These are phyloP conservation scores for Oxygymnocypris stewartii DNA, from an alignment of 2,113 vertebrate genomes.

Conservation along the genomic window DNA sequence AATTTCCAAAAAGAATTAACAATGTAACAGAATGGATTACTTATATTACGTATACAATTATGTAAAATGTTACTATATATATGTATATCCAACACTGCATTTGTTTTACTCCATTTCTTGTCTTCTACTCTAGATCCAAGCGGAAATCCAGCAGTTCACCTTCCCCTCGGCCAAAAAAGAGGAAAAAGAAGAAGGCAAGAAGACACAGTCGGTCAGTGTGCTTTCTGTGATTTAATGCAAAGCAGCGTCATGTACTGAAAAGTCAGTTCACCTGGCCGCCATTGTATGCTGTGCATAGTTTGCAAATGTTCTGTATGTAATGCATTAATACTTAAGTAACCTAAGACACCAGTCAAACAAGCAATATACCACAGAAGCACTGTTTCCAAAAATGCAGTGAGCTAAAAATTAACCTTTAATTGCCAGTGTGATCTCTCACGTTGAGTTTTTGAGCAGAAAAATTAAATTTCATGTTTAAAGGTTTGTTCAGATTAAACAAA, in stretches of 20 bases:
- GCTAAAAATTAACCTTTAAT: background rate
- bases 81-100: background rate
- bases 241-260: background rate
- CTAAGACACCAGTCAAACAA: background rate
- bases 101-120: background rate
- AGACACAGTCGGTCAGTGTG: slow-evolving; percentile 87
- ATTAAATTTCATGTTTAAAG: background rate
- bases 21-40: background rate
- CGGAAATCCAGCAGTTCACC: slow-evolving; percentile 90
- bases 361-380: background rate
- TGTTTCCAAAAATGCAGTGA: background rate
- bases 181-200: slow-evolving; percentile 96
- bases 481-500: background rate
- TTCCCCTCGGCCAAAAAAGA: slow-evolving; percentile 94
- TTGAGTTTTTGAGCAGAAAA: background rate
- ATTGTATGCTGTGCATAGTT: background rate
- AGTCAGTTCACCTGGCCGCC: background rate
- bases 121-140: slow-evolving; percentile 64
- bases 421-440: background rate
- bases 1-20: background rate
- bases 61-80: background rate
- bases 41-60: background rate
- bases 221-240: background rate
- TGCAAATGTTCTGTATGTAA: slow-evolving; percentile 46
- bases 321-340: background rate